Base-by-base conservation (phyloP, 2,888 invertebrate species). In the Allacma fusca region DNA sequence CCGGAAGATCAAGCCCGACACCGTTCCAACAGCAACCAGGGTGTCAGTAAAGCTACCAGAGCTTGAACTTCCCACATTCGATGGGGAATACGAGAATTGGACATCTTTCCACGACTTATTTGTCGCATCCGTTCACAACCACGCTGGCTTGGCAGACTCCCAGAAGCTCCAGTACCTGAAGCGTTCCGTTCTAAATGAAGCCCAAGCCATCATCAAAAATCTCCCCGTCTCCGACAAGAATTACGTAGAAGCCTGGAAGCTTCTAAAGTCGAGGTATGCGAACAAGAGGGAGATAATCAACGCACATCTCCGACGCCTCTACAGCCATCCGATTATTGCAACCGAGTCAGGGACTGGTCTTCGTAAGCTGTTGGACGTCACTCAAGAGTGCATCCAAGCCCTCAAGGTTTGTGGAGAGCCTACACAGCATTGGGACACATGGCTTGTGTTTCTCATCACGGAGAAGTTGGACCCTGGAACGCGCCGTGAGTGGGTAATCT, bases 91-190 rank as follows among this genome's bases (percentile, higher is more conserved):
- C 57, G 50, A 69, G 13, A 77, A 79, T 0, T 81, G 81, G 80
- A 64, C 43, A 13, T 67, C 75, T 0, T 81, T 80, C 24, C 29
- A 44, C 4, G 80, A 80, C 44, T 67, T n/a, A n/a, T 78, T 0
- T 81, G 80, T 57, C 7, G 4, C 79, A 0, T 28, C 71, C 0
- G 59, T 80, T 7, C 21, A 67, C 23, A 64, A 50, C 0, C 78
- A 78, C 43, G 1, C 13, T 19, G 24, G 13, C 12, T 16, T 79
- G 1, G 64, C 76, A 1, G 78, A 65, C 19, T 43, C 75, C 4
- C 69, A 81, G 57, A 79, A 80, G n/a, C 21, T 81, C 7, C 59
- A 72, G 24, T 79, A 81, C 26, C 28, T 81, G 4, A 76, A 75
- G 21, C 40, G 70, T 1, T 69, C 69, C 2, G 29, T 80, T 1